A percentile compares a stretch with the other conserved stretches of the same genome.
These are phyloP conservation scores for Aramus guarauna DNA, from an alignment of 2,113 vertebrate genomes.

Conservation along the genomic window DNA sequence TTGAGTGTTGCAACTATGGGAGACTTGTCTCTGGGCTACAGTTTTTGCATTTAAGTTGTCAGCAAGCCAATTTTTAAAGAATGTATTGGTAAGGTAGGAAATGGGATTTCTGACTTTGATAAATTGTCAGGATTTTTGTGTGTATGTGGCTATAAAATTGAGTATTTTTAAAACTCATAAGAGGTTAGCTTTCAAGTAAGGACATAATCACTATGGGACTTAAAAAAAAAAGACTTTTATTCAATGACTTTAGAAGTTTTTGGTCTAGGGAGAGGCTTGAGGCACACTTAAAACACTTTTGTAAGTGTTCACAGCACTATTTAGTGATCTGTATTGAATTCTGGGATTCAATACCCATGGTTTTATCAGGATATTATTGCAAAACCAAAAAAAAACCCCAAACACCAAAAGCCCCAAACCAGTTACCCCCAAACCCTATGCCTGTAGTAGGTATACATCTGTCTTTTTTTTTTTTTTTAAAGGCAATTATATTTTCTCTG, in stretches of 20 bases:
- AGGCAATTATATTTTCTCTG: background rate
- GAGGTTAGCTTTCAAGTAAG: background rate
- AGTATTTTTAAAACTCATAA: background rate
- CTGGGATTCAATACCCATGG: background rate
- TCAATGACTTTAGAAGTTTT: background rate
- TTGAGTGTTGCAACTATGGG: background rate
- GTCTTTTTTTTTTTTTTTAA: background rate
- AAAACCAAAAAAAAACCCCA: background rate
- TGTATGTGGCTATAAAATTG: background rate
- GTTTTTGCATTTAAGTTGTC: background rate
- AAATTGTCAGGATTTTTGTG: background rate
- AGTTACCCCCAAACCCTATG: background rate
- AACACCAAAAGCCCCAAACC: background rate
- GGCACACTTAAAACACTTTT: background rate
- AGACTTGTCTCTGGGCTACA: background rate
- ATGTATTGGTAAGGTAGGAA: background rate
- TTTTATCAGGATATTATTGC: background rate
- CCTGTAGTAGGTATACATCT: background rate
- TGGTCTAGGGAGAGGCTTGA: background rate
- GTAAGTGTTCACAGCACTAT: background rate
- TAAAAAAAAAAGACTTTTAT: background rate
- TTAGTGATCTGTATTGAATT: background rate
- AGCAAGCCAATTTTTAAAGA: background rate
- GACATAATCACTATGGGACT: background rate
- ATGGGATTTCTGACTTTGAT: background rate